Base-by-base conservation (phyloP, 2,888 invertebrate genomes). In the Cephus sareptanus region DNA sequence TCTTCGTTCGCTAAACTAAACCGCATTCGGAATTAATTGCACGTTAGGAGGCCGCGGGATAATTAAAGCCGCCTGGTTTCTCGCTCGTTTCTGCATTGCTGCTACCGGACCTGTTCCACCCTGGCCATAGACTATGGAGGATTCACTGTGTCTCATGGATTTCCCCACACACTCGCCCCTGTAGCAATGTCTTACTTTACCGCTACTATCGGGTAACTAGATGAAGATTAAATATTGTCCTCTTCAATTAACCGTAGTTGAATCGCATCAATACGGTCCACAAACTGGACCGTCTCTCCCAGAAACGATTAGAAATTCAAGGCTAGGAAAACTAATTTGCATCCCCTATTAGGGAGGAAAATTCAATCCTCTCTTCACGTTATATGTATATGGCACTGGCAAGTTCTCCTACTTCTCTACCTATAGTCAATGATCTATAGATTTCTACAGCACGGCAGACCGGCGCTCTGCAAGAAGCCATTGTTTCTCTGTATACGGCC, bases 21-120 rank as follows among this genome's bases (percentile, higher is more conserved):
- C 89, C 89, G 87, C 89, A 89, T 89, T 88, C 84, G 87, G 88
- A 89, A 89, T 89, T 89, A 89, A 89, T 89, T 89, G 89, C 89
- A 89, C 87, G 89, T 89, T 89, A 88, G 87, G 81, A 89, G 85
- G 85, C 88, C 86, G 84, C 84, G 85, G 85, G 87, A 89, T 89
- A 89, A 89, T 89, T 89, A 89, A 89, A 89, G 87, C 88, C 85
- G 83, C 85, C 86, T 84, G 87, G 83, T 86, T 86, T 86, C 84
- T 84, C 84, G 81, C 76, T 82, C 80, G 79, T 82, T 83, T 81
- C 82, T 82, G 82, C 83, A 84, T 81, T 85, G 83, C 82, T 83
- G 80, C 84, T 76, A 75, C 84, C 84, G 85, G 85, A 87, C 84
- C 84, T 87, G 84, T 86, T 85, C 82, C 76, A 76, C 70, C 23